A percentile compares a stretch with the other conserved stretches of the same genome.
Conservation (phyloP, 2,888 invertebrate genomes). For the Leptothorax acervorum region DNA sequence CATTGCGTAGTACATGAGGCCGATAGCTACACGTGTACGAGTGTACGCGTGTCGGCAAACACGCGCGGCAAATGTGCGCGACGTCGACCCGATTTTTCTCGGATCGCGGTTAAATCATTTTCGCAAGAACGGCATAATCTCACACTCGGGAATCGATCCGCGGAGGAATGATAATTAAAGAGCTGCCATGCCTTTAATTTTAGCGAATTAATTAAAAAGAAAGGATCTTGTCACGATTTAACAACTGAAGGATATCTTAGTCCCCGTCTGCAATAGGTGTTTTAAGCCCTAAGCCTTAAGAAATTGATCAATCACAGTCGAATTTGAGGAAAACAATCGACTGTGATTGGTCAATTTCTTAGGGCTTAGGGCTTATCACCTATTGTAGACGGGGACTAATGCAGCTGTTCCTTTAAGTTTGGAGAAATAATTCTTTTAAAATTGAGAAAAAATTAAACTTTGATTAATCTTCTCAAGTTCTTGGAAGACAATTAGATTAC, state of each 20-base stretch:
- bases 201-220: not conserved
- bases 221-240: not conserved
- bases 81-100: constrained; percentile 23
- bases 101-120: constrained; percentile 10
- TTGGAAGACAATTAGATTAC: not conserved
- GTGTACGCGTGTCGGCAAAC: constrained; percentile 29
- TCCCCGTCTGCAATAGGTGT: too few species aligned
- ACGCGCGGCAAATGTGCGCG: not conserved
- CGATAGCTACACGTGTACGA: constrained; percentile 41
- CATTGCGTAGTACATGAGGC: constrained; percentile 64
- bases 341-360: too few species aligned
- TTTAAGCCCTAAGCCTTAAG: too few species aligned
- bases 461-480: not conserved
- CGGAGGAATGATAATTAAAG: not conserved
- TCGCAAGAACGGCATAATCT: not conserved
- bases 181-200: not conserved
- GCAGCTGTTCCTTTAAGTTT: not conserved
- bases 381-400: not conserved
- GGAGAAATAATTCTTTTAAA: not conserved
- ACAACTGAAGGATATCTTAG: not conserved
- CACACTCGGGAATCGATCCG: not conserved
- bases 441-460: not conserved
- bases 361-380: too few species aligned
- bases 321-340: too few species aligned
- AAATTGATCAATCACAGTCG: too few species aligned